Evolutionary conservation across 2,797 vertebrate genomes (phyloP).

Genomic region (Helicolenus hilgendorfi): DNA sequence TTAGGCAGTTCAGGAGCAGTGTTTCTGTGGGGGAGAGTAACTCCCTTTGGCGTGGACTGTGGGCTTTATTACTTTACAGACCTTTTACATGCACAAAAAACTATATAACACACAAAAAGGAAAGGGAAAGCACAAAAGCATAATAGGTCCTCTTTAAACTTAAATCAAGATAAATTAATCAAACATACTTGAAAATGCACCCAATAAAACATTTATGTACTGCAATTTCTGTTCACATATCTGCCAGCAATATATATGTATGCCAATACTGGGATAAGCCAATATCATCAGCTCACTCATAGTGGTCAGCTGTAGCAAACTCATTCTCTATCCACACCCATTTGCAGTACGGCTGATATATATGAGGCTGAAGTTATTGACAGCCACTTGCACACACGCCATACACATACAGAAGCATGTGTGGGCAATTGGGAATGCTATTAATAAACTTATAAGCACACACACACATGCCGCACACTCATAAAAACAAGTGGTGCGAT

Average conservation of each 20-base stretch:
- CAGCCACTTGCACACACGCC: conserved; percentile 1
- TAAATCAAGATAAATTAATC: neutral
- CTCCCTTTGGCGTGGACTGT: no score
- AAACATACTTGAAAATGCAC: neutral
- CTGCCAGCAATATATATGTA: neutral
- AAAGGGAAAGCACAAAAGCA: no score
- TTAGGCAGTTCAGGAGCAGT: no score
- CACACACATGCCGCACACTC: conserved; percentile 47
- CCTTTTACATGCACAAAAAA: no score
- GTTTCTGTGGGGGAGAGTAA: no score
- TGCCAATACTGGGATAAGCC: neutral
- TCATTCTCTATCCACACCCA: neutral
- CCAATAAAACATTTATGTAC: neutral
- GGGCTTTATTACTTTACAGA: no score
- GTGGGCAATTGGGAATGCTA: conserved; percentile 60
- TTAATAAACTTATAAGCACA: conserved; percentile 64
- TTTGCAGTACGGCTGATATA: neutral
- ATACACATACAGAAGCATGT: conserved; percentile 42
- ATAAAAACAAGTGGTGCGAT: conserved; percentile 67
- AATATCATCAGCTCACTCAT: neutral
- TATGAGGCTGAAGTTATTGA: conserved; percentile 41
- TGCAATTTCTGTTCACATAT: neutral
- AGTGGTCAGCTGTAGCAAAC: neutral
- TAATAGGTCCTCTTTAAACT: no score
- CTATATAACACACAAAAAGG: no score